A percentile compares a stretch with the other conserved stretches of the same genome.
Conservation (phyloP, 2,113 vertebrate genomes). For the Misgurnus anguillicaudatus region DNA sequence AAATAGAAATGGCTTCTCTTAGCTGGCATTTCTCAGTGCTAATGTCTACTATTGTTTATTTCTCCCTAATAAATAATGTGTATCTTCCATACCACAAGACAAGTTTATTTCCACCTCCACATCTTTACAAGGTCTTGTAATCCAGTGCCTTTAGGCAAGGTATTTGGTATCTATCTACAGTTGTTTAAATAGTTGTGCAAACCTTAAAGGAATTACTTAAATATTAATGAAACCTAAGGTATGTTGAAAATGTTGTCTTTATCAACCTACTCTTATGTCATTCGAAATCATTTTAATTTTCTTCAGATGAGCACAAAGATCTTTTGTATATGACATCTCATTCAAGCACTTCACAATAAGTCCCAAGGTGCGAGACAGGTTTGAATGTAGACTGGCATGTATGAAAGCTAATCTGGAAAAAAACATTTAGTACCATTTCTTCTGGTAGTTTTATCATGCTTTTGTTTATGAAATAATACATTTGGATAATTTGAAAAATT, state of each 20-base stretch:
- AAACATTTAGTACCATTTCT: no score
- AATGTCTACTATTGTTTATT: background rate
- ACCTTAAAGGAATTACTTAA: background rate
- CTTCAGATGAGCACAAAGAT: no score
- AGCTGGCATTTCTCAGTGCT: background rate
- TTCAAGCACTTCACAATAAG: no score
- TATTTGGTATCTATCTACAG: slow-evolving; percentile 18
- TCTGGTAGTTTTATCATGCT: no score
- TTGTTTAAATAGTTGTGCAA: slow-evolving; percentile 23
- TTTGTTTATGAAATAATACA: no score
- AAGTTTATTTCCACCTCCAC: slow-evolving; percentile 3
- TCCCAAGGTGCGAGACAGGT: no score
- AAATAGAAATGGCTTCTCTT: background rate
- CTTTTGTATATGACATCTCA: no score
- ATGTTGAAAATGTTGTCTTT: background rate
- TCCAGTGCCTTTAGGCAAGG: slow-evolving; percentile 34
- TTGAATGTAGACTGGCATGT: no score
- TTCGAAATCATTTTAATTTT: background rate
- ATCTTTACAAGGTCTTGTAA: background rate
- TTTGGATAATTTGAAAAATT: no score
- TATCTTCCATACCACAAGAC: slow-evolving; percentile 7
- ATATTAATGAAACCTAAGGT: no score
- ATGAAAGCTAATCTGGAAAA: no score
- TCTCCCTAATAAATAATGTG: background rate
- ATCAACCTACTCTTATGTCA: background rate